phyloP scores from a whole-genome alignment of 2,113 vertebrate species.

The Procavia capensis region DNA sequence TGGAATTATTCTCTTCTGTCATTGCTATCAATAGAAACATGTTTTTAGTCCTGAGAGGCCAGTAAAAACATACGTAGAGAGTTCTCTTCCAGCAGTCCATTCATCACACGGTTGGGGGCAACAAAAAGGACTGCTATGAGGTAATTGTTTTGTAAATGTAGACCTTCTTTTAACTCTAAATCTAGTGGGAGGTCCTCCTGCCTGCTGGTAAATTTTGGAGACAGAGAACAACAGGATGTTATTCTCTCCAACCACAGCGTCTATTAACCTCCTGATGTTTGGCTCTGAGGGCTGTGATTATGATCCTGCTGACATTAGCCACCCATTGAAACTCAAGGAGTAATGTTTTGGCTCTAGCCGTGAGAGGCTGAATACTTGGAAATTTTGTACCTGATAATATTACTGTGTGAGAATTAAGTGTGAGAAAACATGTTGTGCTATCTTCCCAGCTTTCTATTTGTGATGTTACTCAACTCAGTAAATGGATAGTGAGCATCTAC shows the following conservation, averaged over 20 bases:
- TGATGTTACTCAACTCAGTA: neutral
- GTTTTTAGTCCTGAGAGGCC: neutral
- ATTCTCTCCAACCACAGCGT: slow-evolving; percentile 63
- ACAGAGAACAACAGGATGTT: slow-evolving; percentile 49
- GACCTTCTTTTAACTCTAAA: slow-evolving; percentile 43
- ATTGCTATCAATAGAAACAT: neutral
- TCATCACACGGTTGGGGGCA: slow-evolving; percentile 13
- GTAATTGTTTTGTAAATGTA: slow-evolving; percentile 54
- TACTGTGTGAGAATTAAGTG: slow-evolving; percentile 40
- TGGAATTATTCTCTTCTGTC: neutral
- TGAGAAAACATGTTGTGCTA: neutral
- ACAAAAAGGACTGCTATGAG: slow-evolving; percentile 35
- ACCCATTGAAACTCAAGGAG: slow-evolving; percentile 51
- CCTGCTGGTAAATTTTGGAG: slow-evolving; percentile 53
- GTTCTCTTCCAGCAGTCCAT: neutral
- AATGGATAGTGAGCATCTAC: neutral
- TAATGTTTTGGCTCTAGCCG: slow-evolving; percentile 22
- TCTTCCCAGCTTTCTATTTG: neutral
- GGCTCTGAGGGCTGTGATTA: slow-evolving; percentile 56
- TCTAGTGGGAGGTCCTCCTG: slow-evolving; percentile 6
- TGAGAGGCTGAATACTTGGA: slow-evolving; percentile 1
- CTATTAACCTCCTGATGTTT: slow-evolving; percentile 77
- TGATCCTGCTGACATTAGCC: slow-evolving; percentile 62
- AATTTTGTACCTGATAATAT: neutral
- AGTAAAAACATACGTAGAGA: neutral